Percentiles rank a stretch among this genome's conserved stretches.
These are phyloP conservation scores for Tipula confusa DNA, from an alignment of 2,888 invertebrate species.

Conservation along the genomic window DNA sequence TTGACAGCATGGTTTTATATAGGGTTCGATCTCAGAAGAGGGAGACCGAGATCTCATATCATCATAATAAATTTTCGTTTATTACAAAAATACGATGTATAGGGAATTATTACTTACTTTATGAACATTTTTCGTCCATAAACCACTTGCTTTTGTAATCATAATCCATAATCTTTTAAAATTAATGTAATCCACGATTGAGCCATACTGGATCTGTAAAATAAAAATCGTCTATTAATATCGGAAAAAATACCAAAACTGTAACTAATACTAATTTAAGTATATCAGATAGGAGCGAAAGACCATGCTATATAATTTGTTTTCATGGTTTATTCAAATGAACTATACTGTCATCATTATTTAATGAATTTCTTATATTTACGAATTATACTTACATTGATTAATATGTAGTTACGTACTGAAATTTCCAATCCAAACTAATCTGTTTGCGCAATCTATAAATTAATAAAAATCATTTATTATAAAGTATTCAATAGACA, in stretches of 20 bases:
- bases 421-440: background rate
- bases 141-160: background rate
- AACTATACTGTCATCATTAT: constrained; percentile 47
- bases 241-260: background rate
- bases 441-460: background rate
- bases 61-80: background rate
- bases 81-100: no score
- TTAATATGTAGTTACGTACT: background rate
- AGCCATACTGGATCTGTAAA: background rate
- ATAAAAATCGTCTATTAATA: background rate
- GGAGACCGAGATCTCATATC: constrained; percentile 32
- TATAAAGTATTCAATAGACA: background rate
- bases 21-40: constrained; percentile 34
- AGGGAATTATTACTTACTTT: background rate
- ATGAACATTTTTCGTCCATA: background rate
- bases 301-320: constrained; percentile 39
- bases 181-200: no score
- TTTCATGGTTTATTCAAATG: constrained; percentile 45
- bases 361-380: constrained; percentile 29
- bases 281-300: constrained; percentile 46
- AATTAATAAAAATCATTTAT: background rate
- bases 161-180: no score
- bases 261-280: background rate
- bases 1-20: constrained; percentile 32
- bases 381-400: background rate